phyloP scores from a whole-genome alignment of 2,797 vertebrate species.

The Sternotherus odoratus region DNA sequence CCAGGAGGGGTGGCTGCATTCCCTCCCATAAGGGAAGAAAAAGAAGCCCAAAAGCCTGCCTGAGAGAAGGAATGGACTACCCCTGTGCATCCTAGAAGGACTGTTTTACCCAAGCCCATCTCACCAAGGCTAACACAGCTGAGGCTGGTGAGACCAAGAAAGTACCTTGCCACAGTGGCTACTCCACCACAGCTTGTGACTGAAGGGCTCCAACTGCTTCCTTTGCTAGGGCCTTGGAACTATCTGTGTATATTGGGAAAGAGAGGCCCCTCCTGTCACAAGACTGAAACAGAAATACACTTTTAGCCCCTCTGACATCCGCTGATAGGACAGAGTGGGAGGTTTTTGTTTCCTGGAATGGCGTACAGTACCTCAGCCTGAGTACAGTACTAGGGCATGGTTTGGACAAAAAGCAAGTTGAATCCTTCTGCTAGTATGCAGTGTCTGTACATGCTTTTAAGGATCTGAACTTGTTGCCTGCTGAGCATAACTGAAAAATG shows the following conservation, averaged over 20 bases:
- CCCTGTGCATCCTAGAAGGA: no score
- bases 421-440: neutral
- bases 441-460: neutral
- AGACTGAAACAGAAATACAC: neutral
- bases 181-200: rapidly evolving
- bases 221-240: neutral
- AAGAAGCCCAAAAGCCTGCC: no score
- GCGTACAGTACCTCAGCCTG: neutral
- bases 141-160: no score
- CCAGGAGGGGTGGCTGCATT: no score
- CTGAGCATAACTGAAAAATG: neutral
- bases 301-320: neutral
- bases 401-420: neutral
- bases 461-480: neutral
- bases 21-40: no score
- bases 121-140: no score
- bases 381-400: neutral
- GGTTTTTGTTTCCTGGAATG: neutral
- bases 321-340: neutral
- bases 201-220: neutral
- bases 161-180: neutral
- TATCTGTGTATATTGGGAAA: neutral
- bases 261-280: neutral
- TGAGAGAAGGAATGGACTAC: no score
- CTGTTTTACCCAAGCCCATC: no score